These are phyloP conservation scores for Bimastos eiseni DNA, from an alignment of 2,888 invertebrate species.

Conservation along the genomic window DNA sequence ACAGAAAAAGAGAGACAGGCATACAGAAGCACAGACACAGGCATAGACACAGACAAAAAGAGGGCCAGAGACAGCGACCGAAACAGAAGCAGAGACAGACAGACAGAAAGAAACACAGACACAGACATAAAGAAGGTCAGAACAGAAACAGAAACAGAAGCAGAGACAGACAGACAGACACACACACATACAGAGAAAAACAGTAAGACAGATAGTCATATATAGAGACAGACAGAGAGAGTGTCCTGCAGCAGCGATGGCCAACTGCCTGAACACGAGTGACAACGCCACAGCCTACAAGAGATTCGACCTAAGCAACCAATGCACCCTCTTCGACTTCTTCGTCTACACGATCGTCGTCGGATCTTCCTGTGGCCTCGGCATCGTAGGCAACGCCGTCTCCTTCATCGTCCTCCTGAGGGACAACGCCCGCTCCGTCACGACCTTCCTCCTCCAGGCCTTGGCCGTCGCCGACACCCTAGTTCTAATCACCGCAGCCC, in stretches of 20 bases:
- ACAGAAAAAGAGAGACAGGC: no score
- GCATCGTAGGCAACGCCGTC: slow-evolving; percentile 45
- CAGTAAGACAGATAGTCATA: no score
- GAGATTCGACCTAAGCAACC: slow-evolving; percentile 39
- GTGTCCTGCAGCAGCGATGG: neutral
- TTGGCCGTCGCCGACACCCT: slow-evolving; percentile 47
- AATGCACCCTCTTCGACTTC: slow-evolving; percentile 46
- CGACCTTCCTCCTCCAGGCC: slow-evolving; percentile 42
- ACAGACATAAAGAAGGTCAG: neutral
- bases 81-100: neutral
- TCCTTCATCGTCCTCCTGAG: slow-evolving; percentile 44
- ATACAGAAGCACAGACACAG: no score
- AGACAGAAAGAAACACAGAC: neutral
- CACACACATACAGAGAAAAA: neutral
- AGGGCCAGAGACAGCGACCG: neutral
- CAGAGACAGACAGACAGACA: neutral
- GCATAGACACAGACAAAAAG: no score
- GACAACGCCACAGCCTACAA: neutral
- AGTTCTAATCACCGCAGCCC: slow-evolving; percentile 43
- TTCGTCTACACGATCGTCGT: slow-evolving; percentile 43
- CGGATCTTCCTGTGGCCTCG: slow-evolving; percentile 44
- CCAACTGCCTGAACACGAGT: neutral
- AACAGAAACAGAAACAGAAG: neutral
- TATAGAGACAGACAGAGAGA: neutral
- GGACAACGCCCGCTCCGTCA: slow-evolving; percentile 37